Evolutionary conservation across 1,140 invertebrate species (phyloP).

Genomic region (Hyles vespertilio): DNA sequence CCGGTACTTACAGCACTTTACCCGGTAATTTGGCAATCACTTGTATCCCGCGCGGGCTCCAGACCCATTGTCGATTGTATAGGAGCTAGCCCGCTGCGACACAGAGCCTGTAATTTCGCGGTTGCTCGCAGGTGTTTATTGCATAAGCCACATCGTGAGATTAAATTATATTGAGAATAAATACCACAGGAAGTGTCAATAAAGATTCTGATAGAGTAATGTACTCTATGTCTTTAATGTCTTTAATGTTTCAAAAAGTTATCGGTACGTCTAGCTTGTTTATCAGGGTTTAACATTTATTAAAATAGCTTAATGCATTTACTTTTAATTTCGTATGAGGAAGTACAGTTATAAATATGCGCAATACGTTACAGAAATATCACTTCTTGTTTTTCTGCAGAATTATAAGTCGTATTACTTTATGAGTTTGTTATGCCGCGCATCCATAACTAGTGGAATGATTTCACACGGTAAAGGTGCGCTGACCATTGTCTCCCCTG

Average conservation of each 20-base stretch:
- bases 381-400: too few species aligned
- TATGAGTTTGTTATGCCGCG: too few species aligned
- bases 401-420: too few species aligned
- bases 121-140: constrained; percentile 61
- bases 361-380: too few species aligned
- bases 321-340: too few species aligned
- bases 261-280: neutral
- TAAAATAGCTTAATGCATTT: too few species aligned
- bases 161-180: constrained; percentile 16
- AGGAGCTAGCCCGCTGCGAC: constrained; percentile 46
- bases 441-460: constrained; percentile 15
- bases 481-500: constrained; percentile 58
- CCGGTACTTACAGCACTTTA: constrained; percentile 56
- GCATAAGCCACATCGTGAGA: constrained; percentile 25
- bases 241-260: neutral
- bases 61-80: constrained; percentile 38
- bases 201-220: constrained; percentile 8
- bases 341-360: too few species aligned
- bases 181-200: constrained; percentile 11
- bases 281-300: too few species aligned
- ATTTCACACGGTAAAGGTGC: constrained; percentile 59
- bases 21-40: constrained; percentile 68
- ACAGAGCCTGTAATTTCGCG: constrained; percentile 62
- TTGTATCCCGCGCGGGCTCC: constrained; percentile 32
- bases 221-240: too few species aligned